A percentile compares a stretch with the other conserved stretches of the same genome.
Evolutionary conservation across 2,888 invertebrate species (phyloP).

Genomic region (Pristionchus fissidentatus): DNA sequence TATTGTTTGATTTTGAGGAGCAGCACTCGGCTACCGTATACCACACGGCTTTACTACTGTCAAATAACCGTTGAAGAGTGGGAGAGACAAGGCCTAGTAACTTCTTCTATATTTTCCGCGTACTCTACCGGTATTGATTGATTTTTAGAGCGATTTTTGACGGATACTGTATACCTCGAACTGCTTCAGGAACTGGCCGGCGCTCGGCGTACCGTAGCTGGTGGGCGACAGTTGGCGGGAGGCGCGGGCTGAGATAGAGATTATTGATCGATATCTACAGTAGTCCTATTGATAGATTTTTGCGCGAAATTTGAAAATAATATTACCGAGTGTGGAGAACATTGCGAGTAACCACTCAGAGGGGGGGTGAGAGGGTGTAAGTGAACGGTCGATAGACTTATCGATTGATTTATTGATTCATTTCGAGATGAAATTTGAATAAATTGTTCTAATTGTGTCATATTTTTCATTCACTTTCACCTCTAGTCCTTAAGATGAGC

Average conservation of each 20-base stretch:
- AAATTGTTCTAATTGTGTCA: too few relatives aligned
- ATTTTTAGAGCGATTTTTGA: background rate
- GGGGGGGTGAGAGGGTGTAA: background rate
- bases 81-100: too few relatives aligned
- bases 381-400: too few relatives aligned
- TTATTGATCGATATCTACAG: background rate
- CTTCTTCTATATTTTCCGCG: too few relatives aligned
- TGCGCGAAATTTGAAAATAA: too few relatives aligned
- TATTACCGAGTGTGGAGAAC: slow-evolving; percentile 21
- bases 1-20: background rate
- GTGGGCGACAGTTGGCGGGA: slow-evolving; percentile 15
- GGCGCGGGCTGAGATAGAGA: background rate
- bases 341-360: slow-evolving; percentile 27
- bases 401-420: background rate
- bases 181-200: slow-evolving; percentile 9
- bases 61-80: background rate
- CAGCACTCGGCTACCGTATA: background rate
- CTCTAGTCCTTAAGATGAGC: too few relatives aligned
- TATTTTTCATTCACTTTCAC: too few relatives aligned
- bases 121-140: too few relatives aligned
- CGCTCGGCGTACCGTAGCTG: slow-evolving; percentile 19
- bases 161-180: slow-evolving; percentile 17
- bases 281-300: background rate
- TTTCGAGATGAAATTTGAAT: too few relatives aligned
- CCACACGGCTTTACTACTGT: background rate